Evolutionary conservation across 2,888 invertebrate species (phyloP).

Genomic region (Melinopterus prodromus): DNA sequence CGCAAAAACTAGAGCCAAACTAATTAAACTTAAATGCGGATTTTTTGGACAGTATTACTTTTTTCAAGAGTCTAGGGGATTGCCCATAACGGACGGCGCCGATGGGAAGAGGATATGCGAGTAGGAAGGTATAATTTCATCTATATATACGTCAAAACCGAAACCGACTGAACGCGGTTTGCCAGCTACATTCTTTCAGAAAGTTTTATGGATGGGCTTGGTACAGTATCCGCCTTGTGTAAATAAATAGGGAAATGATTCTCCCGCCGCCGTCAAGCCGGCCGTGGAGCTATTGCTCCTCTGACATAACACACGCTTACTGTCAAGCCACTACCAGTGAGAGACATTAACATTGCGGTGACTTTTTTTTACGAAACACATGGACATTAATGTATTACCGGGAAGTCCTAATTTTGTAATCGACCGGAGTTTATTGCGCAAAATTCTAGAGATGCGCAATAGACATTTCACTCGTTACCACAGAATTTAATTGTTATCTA

Average conservation of each 20-base stretch:
- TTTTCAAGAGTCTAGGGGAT: no score
- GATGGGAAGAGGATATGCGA: constrained; percentile 5
- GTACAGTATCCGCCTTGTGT: constrained; percentile 55
- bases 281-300: constrained; percentile 39
- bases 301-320: constrained; percentile 44
- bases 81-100: background rate
- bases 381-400: constrained; percentile 12
- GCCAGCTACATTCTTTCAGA: constrained; percentile 42
- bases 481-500: background rate
- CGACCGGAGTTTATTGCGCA: background rate
- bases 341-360: constrained; percentile 20
- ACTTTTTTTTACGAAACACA: constrained; percentile 22
- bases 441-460: background rate
- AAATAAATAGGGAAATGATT: constrained; percentile 59
- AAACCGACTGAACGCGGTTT: constrained; percentile 40
- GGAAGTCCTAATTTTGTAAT: constrained; percentile 14
- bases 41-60: no score
- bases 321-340: constrained; percentile 23
- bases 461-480: background rate
- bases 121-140: constrained; percentile 16
- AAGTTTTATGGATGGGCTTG: constrained; percentile 55
- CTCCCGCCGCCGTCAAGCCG: constrained; percentile 44
- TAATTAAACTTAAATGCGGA: no score
- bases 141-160: constrained; percentile 25
- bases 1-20: no score